phyloP scores from a whole-genome alignment of 2,113 vertebrate genomes.

The Nesogale talazaci region DNA sequence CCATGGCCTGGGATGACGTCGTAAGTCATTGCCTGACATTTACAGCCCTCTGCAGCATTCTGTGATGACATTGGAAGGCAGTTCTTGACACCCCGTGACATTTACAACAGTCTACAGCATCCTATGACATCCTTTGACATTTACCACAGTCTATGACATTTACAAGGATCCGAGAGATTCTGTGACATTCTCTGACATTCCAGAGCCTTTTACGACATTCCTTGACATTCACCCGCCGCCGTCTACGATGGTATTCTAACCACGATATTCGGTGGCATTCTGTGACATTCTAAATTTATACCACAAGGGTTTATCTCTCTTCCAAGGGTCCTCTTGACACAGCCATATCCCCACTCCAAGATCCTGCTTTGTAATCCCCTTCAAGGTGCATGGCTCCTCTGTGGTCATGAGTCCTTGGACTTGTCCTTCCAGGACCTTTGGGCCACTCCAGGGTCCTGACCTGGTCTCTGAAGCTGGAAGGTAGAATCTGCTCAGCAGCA shows the following conservation, averaged over 20 bases:
- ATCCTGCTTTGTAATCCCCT: not conserved
- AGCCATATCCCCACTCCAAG: too few relatives aligned
- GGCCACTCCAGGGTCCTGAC: not conserved
- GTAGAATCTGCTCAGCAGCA: not conserved
- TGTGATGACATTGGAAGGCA: not conserved
- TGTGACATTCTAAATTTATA: slow-evolving; percentile 54
- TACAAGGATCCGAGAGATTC: slow-evolving; percentile 52
- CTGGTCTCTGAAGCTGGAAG: not conserved
- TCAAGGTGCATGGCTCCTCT: not conserved
- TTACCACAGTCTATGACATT: slow-evolving; percentile 50
- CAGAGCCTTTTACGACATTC: slow-evolving; percentile 66
- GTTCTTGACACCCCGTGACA: slow-evolving; percentile 39
- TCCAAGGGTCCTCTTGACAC: not conserved
- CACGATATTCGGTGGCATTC: slow-evolving; percentile 12
- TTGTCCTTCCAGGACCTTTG: not conserved
- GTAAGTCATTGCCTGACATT: slow-evolving; percentile 29
- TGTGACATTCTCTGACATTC: slow-evolving; percentile 63
- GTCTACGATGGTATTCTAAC: not conserved
- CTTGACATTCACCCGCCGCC: slow-evolving; percentile 46
- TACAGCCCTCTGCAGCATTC: not conserved
- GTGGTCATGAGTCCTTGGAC: not conserved
- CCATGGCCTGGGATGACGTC: accelerated
- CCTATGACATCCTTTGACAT: slow-evolving; percentile 47
- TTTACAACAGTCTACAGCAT: slow-evolving; percentile 28
- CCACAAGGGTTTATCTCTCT: not conserved